These are phyloP conservation scores for Ophioninae sp. DNA, from an alignment of 2,888 invertebrate genomes.

Conservation along the genomic window DNA sequence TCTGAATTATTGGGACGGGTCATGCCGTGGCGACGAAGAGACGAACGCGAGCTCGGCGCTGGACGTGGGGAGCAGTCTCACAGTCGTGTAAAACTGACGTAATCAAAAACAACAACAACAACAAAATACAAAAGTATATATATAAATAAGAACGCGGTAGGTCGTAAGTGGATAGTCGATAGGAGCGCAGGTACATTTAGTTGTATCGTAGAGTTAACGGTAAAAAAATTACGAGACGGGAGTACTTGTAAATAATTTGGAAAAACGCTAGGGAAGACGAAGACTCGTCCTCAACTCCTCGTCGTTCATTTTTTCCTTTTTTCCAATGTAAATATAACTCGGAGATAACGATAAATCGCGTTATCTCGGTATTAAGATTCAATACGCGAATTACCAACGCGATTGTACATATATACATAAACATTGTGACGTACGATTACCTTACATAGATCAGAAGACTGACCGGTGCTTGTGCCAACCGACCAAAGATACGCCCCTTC, in stretches of 20 bases:
- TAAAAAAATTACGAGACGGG: background rate
- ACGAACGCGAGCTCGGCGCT: conserved; percentile 65
- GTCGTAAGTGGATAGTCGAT: conserved; percentile 35
- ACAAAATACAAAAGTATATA: background rate
- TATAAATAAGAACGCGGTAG: conserved; percentile 24
- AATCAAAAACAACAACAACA: conserved; percentile 60
- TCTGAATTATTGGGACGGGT: background rate
- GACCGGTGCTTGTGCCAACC: conserved; percentile 80
- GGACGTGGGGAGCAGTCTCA: conserved; percentile 66
- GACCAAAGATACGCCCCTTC: conserved; percentile 76
- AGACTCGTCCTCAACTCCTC: background rate
- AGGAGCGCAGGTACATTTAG: conserved; percentile 19
- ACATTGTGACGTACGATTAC: conserved; percentile 61
- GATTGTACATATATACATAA: conserved; percentile 68
- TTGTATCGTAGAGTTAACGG: background rate
- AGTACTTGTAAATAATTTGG: conserved; percentile 53
- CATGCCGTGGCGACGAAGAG: conserved; percentile 21
- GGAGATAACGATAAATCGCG: conserved; percentile 66
- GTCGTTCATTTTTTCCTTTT: conserved; percentile 14
- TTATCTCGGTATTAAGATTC: conserved; percentile 65
- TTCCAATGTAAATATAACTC: conserved; percentile 55
- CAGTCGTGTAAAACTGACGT: conserved; percentile 51
- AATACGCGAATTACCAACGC: conserved; percentile 28
- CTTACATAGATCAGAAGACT: conserved; percentile 79
- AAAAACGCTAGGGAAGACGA: conserved; percentile 5